A percentile compares a stretch with the other conserved stretches of the same genome.
Evolutionary conservation across 2,888 invertebrate species (phyloP).

Genomic region (Himalopsyche kuldschensis): DNA sequence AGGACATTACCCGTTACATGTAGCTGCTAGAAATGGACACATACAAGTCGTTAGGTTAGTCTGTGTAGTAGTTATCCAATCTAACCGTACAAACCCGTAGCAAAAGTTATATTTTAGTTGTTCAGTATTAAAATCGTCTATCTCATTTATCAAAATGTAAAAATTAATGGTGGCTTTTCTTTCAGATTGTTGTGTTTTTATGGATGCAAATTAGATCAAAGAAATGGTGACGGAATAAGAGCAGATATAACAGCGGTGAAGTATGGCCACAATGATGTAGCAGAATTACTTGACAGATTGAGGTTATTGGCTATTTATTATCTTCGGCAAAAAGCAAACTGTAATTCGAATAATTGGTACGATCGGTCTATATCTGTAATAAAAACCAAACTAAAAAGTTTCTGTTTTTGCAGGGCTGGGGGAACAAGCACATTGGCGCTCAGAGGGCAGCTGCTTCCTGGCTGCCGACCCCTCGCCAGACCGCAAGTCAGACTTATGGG

Average conservation of each 20-base stretch:
- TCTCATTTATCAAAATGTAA: background rate
- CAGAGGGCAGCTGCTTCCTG: conserved; percentile 63
- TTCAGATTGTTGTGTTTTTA: conserved; percentile 67
- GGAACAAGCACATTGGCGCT: conserved; percentile 48
- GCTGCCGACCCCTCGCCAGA: conserved; percentile 56
- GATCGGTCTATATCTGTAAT: too few species aligned
- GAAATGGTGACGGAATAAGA: conserved; percentile 70
- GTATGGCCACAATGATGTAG: conserved; percentile 70
- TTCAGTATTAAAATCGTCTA: background rate
- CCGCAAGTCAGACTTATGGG: conserved; percentile 73
- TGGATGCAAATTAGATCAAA: conserved; percentile 69
- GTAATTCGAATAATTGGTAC: too few species aligned
- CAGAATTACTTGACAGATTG: conserved; percentile 66
- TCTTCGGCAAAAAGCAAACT: conserved; percentile 40
- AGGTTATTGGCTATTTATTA: conserved; percentile 44
- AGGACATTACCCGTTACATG: conserved; percentile 68
- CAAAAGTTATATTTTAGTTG: background rate
- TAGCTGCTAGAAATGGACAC: conserved; percentile 72
- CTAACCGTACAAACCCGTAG: background rate
- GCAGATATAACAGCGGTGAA: conserved; percentile 78
- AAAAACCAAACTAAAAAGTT: background rate
- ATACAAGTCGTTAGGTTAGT: conserved; percentile 66
- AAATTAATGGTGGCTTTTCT: background rate
- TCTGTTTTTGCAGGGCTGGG: conserved; percentile 47
- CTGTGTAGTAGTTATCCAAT: background rate